phyloP scores from a whole-genome alignment of 2,113 vertebrate species.

The Seriola aureovittata region DNA sequence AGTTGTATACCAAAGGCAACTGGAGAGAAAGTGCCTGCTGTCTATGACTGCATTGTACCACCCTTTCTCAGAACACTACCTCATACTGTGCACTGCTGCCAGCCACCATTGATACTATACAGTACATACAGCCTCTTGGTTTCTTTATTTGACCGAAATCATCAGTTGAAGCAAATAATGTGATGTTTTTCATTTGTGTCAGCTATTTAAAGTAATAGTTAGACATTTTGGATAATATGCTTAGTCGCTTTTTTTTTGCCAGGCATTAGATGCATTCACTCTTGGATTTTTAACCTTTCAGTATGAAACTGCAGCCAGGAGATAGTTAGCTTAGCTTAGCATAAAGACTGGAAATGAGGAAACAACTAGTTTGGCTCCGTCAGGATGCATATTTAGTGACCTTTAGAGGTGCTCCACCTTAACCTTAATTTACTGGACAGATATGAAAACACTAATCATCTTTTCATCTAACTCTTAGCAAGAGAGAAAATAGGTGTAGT shows the following conservation, averaged over 20 bases:
- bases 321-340: background rate
- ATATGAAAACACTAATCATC: background rate
- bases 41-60: constrained; percentile 57
- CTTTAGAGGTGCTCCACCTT: background rate
- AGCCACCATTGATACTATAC: constrained; percentile 52
- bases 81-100: constrained; percentile 63
- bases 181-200: background rate
- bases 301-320: background rate
- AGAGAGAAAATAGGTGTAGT: no score
- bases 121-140: constrained; percentile 1
- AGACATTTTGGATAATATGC: background rate
- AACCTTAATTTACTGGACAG: background rate
- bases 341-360: background rate
- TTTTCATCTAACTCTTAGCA: background rate
- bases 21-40: constrained; percentile 71
- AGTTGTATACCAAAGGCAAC: constrained; percentile 53
- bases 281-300: no score
- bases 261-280: no score
- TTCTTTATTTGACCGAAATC: constrained; percentile 29
- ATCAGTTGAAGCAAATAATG: background rate
- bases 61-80: constrained; percentile 65
- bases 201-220: background rate
- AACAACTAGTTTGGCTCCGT: background rate
- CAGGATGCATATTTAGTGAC: background rate
- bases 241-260: no score